phyloP scores from a whole-genome alignment of 2,797 vertebrate genomes.

The Esox lucius region DNA sequence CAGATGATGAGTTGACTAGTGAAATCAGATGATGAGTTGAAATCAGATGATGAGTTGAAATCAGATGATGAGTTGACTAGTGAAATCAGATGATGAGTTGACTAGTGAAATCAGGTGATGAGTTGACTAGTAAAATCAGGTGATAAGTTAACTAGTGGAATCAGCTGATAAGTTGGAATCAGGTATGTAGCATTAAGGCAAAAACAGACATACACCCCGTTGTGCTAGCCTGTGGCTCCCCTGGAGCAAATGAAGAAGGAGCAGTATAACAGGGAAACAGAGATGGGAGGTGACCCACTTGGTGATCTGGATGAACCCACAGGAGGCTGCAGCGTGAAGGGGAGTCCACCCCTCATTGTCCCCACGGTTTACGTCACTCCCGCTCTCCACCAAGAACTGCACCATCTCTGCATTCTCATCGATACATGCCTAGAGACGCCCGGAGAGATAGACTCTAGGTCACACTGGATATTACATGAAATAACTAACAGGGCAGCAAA shows the following conservation, averaged over 20 bases:
- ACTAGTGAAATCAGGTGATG: too few species aligned
- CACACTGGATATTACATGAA: not conserved
- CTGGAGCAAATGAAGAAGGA: not conserved
- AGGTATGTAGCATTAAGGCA: too few species aligned
- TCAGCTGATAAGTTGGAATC: too few species aligned
- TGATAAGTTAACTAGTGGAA: too few species aligned
- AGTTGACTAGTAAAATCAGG: too few species aligned
- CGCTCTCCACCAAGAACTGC: slow-evolving; percentile 83
- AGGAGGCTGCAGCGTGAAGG: slow-evolving; percentile 79
- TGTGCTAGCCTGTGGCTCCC: not conserved
- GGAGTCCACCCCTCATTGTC: slow-evolving; percentile 87
- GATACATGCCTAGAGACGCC: not conserved
- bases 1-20: too few species aligned
- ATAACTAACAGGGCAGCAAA: too few species aligned
- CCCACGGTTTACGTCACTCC: slow-evolving; percentile 78
- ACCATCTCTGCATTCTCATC: slow-evolving; percentile 85
- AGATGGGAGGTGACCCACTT: slow-evolving; percentile 64
- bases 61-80: too few species aligned
- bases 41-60: too few species aligned
- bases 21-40: too few species aligned
- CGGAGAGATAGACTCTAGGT: not conserved
- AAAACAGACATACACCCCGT: not conserved
- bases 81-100: too few species aligned
- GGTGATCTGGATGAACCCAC: slow-evolving; percentile 78
- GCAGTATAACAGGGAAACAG: not conserved